Evolutionary conservation across 2,888 invertebrate genomes (phyloP), one percentile per base, ranked within the genome.

Genomic region (Myopa testacea): DNA sequence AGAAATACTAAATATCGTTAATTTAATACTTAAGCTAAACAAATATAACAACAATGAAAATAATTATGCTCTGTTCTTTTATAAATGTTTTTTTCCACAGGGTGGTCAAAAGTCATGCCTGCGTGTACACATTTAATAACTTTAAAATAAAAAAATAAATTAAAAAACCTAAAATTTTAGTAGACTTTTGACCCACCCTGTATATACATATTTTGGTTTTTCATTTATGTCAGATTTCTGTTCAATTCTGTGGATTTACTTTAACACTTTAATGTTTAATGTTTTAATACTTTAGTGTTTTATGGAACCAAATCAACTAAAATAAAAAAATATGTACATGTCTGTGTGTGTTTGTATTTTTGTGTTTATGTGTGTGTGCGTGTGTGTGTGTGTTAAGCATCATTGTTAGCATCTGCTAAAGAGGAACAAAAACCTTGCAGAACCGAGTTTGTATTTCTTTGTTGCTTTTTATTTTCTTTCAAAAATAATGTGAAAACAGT

Each of bases 331-430:
- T 26, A 26, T 26, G 26, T 26, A 2, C 2, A 2, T 26, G 26
- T 26, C 26, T 1, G 26, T 26, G 26, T 26, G 26, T 26, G 26
- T n/a, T n/a, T 65, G 50, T 77, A 80, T 71, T 62, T 75, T 81
- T 65, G 14, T n/a, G 55, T 12, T 55, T 55, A 1, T 14, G 50
- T 82, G 80, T 81, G 79, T 80, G 81, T 78, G 78, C 78, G 8
- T 14, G 50, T 82, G 80, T 81, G 79, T 80, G 81, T 78, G 78
- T 78, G 81, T 79, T 70, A 45, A 78, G 74, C 71, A 78, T 62
- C 62, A 58, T 80, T 77, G 79, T 82, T 78, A 82, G 81, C 80
- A 73, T 73, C 70, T 77, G n/a, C 71, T 58, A 52, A 60, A 8
- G 3, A 60, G 26, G 26, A 26, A 26, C 1, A 26, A 26, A 26